Evolutionary conservation across 2,113 vertebrate species (phyloP).

Genomic region (Chamaea fasciata): DNA sequence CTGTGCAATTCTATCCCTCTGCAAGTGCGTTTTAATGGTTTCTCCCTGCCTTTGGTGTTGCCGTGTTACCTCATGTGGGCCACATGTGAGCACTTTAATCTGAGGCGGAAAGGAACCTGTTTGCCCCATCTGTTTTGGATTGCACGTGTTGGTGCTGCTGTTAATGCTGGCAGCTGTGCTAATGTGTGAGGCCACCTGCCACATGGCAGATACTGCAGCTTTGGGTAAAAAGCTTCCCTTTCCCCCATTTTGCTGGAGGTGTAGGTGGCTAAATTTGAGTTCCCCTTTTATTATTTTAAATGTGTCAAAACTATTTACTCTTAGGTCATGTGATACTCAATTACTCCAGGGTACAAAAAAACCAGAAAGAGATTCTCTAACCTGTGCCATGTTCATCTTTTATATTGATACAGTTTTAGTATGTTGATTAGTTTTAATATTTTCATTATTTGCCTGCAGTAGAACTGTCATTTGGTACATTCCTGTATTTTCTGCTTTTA

Average conservation of each 20-base stretch:
- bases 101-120: conserved; percentile 15
- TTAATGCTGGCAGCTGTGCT: conserved; percentile 70
- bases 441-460: background rate
- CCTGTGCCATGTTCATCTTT: background rate
- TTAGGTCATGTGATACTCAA: background rate
- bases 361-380: background rate
- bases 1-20: background rate
- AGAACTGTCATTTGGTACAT: background rate
- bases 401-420: background rate
- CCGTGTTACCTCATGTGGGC: conserved; percentile 29
- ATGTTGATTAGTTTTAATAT: background rate
- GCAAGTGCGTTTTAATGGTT: conserved; percentile 27
- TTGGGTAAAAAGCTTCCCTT: background rate
- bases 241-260: background rate
- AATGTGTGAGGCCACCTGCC: conserved; percentile 66
- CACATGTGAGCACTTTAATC: conserved; percentile 26
- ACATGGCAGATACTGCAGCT: conserved; percentile 13
- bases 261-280: background rate
- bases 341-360: background rate
- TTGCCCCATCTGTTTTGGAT: conserved; percentile 63
- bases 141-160: conserved; percentile 62
- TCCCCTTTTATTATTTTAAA: background rate
- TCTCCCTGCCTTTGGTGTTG: conserved; percentile 29
- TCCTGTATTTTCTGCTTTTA: background rate
- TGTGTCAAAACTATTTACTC: background rate